Base-by-base conservation (phyloP, 2,797 vertebrate genomes). In the Catamblyrhynchus diadema region DNA sequence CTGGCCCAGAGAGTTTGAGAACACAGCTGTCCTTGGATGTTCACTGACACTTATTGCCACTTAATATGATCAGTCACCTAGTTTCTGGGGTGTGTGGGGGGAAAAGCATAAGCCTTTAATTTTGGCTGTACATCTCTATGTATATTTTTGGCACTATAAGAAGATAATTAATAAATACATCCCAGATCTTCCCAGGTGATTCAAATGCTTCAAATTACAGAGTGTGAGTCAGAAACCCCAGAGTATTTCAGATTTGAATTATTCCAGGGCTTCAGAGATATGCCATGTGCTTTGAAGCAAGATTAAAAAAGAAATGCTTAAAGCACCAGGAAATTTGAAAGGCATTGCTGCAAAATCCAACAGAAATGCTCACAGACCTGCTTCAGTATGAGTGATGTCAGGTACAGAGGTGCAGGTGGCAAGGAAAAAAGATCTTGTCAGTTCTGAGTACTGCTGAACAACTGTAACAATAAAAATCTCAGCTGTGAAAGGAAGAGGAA, bases 101-200 rank as follows among this genome's bases (percentile, higher is more conserved):
- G 24, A 13, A 45, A 66, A 1, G 3, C 25, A 7, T 33, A 66
- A 53, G 6, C 5, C 45, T 94, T 94, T 92, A 85, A 91, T 89
- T 94, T 82, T 92, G 57, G 4, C 35, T 88, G 41, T 81, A 81
- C 24, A 48, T 67, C 9, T 72, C 69, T 66, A 57, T 28, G 33
- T 65, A 70, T 78, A 89, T 69, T 51, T 91, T 88, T 81, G 59
- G 71, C 56, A 17, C 23, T 81, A 28, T 44, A 88, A 69, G 70
- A 78, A 86, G 60, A 94, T 87, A 96, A 95, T 95, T 94, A 95
- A 94, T 95, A 94, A 94, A 96, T 90, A 92, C 21, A 66, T 69
- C 30, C 50, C 30, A 83, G 79, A 77, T 87, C 69, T 93, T 91
- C 75, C 65, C 80, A 91, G 81, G 54, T 91, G 66, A 73, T 81